Evolutionary conservation across 2,797 vertebrate species (phyloP).

Genomic region (Leptodactylus fallax): DNA sequence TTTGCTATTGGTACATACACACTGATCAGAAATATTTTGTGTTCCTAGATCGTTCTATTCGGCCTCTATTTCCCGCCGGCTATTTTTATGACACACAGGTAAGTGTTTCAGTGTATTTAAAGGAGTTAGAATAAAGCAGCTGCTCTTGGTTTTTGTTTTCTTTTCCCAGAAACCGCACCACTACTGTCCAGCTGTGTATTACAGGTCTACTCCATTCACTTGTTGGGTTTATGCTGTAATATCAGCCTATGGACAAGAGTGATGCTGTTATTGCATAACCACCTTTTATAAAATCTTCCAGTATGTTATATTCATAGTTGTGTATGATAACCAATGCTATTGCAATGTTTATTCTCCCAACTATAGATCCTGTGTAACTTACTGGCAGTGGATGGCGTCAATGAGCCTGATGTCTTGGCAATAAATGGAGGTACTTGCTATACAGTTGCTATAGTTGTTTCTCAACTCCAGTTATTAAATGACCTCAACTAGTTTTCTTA

Average conservation of each 20-base stretch:
- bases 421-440: slow-evolving; percentile 90
- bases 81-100: slow-evolving; percentile 99
- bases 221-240: background rate
- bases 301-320: slow-evolving; percentile 30
- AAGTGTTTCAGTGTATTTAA: slow-evolving; percentile 49
- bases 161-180: background rate
- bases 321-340: background rate
- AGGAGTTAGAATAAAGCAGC: background rate
- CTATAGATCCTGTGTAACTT: slow-evolving; percentile 91
- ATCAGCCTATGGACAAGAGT: background rate
- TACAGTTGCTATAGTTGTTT: slow-evolving; percentile 6
- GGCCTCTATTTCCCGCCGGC: slow-evolving; percentile 92
- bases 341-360: slow-evolving; percentile 10
- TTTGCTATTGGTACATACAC: background rate
- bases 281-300: too few relatives aligned
- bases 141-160: background rate
- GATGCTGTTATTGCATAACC: background rate
- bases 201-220: background rate
- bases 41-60: slow-evolving; percentile 87
- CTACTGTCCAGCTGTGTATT: background rate
- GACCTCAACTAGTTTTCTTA: background rate
- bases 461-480: background rate
- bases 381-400: slow-evolving; percentile 92
- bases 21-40: background rate
- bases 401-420: slow-evolving; percentile 93